A percentile compares a stretch with the other conserved stretches of the same genome.
phyloP scores from a whole-genome alignment of 2,797 vertebrate genomes.

The Percopsis omiscomaycus region DNA sequence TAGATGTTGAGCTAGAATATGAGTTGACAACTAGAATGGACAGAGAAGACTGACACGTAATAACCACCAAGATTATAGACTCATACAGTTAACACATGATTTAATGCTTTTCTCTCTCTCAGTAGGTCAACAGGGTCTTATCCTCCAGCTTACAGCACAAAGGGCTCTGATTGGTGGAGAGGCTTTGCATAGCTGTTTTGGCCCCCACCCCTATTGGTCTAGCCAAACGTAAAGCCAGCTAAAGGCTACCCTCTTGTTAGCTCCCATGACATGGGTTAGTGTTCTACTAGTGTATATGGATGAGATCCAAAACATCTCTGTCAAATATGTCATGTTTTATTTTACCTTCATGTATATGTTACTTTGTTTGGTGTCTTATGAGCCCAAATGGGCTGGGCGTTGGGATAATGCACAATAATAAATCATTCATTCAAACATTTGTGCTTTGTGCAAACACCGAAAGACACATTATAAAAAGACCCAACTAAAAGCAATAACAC shows the following conservation, averaged over 20 bases:
- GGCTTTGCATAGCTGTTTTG: conserved; percentile 22
- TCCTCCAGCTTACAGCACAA: conserved; percentile 60
- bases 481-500: too few relatives aligned
- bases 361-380: too few relatives aligned
- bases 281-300: conserved; percentile 38
- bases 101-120: conserved; percentile 21
- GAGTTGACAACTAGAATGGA: neutral
- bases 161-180: conserved; percentile 55
- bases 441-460: too few relatives aligned
- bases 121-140: conserved; percentile 73
- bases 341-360: too few relatives aligned
- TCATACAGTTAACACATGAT: conserved; percentile 24
- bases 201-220: conserved; percentile 48
- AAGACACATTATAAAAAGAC: too few relatives aligned
- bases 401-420: too few relatives aligned
- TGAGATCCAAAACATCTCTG: conserved; percentile 21
- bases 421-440: too few relatives aligned
- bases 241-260: conserved; percentile 9
- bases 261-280: conserved; percentile 43
- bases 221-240: conserved; percentile 28
- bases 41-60: neutral
- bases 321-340: neutral
- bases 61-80: neutral
- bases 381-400: too few relatives aligned
- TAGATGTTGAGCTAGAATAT: neutral